These are phyloP conservation scores for Sycophila texana DNA, from an alignment of 2,888 invertebrate genomes.

Conservation along the genomic window DNA sequence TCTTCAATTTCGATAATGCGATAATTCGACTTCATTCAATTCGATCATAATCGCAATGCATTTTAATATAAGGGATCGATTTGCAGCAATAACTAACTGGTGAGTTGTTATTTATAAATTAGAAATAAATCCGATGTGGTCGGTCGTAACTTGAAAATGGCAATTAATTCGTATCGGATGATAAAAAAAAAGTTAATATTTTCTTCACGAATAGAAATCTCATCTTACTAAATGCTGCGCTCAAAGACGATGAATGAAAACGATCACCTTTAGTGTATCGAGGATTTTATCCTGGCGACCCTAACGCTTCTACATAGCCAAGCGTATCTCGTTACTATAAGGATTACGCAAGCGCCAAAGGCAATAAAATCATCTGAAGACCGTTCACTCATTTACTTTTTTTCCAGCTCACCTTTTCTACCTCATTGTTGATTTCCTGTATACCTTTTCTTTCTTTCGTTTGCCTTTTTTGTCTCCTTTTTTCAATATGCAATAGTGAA, in stretches of 20 bases:
- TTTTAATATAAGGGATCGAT: too few relatives aligned
- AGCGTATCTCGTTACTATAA: slow-evolving; percentile 45
- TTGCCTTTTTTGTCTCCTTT: background rate
- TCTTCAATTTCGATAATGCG: too few relatives aligned
- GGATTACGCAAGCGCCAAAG: slow-evolving; percentile 23
- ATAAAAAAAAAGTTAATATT: slow-evolving; percentile 10
- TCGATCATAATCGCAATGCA: too few relatives aligned
- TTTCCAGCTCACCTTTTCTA: too few relatives aligned
- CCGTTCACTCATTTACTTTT: background rate
- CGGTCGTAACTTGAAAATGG: background rate
- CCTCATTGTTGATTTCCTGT: too few relatives aligned
- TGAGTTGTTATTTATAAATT: too few relatives aligned
- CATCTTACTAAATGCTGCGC: background rate
- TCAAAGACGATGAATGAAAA: slow-evolving; percentile 22
- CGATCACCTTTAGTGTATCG: slow-evolving; percentile 24
- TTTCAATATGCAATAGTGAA: background rate
- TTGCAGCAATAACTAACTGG: too few relatives aligned
- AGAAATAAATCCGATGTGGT: background rate
- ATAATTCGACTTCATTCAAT: too few relatives aligned
- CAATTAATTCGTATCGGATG: background rate
- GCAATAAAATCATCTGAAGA: slow-evolving; percentile 43
- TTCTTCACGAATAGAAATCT: background rate
- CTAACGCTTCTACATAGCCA: slow-evolving; percentile 11
- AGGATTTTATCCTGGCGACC: slow-evolving; percentile 19
- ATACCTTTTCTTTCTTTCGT: background rate